phyloP scores from a whole-genome alignment of 2,113 vertebrate species.

The Andinoacara biseriatus region DNA sequence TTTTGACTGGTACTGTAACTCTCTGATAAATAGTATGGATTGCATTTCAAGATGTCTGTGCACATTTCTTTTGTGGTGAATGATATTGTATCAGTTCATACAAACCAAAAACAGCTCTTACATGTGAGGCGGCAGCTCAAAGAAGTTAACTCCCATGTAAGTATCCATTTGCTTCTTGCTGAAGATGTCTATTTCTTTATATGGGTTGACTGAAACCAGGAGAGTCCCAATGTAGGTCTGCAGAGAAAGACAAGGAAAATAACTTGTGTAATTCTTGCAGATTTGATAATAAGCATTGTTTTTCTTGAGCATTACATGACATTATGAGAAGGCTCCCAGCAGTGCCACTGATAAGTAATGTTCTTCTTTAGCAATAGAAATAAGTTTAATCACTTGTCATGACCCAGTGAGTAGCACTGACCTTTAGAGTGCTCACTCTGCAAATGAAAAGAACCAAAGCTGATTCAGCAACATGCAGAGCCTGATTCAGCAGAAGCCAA shows the following conservation, averaged over 20 bases:
- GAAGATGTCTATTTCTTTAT: slow-evolving; percentile 92
- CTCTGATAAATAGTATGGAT: neutral
- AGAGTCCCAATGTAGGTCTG: slow-evolving; percentile 97
- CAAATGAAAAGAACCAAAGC: slow-evolving; percentile 43
- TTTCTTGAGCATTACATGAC: slow-evolving; percentile 13
- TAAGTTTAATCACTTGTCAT: slow-evolving; percentile 50
- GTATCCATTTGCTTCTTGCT: slow-evolving; percentile 90
- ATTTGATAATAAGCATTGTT: slow-evolving; percentile 20
- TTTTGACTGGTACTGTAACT: neutral
- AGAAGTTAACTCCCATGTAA: slow-evolving; percentile 96
- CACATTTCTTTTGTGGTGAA: neutral
- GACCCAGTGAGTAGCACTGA: slow-evolving; percentile 19
- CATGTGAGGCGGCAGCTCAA: slow-evolving; percentile 97
- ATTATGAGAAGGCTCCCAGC: neutral
- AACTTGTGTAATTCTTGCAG: slow-evolving; percentile 29
- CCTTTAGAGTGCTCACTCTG: slow-evolving; percentile 40
- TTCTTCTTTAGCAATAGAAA: slow-evolving; percentile 52
- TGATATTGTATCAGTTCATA: neutral
- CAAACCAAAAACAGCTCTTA: slow-evolving; percentile 73
- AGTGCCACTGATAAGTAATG: slow-evolving; percentile 34
- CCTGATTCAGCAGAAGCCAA: slow-evolving; percentile 47
- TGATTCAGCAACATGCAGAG: slow-evolving; percentile 55
- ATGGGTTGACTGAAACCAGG: slow-evolving; percentile 96
- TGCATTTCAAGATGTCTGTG: neutral
- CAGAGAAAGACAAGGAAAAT: slow-evolving; percentile 40